Conservation (phyloP, 2,797 vertebrate genomes). For the Heteromormyrus szaboi region DNA sequence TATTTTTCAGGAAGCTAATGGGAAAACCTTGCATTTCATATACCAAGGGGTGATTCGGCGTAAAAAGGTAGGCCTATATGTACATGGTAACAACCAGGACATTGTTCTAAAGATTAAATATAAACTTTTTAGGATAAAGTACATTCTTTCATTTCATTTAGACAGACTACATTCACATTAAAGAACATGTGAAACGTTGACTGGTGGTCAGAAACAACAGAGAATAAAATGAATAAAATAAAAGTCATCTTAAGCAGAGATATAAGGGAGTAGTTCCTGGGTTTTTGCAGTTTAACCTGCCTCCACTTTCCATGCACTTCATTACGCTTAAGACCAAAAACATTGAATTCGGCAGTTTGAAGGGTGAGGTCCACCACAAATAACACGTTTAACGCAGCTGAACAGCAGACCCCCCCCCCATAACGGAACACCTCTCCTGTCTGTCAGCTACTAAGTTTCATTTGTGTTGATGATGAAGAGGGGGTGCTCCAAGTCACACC, state of each 20-base stretch:
- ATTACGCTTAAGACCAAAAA: background rate
- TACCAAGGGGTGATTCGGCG: background rate
- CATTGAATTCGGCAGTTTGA: background rate
- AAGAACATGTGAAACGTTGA: background rate
- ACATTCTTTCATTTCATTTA: background rate
- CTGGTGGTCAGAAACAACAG: background rate
- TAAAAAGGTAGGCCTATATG: background rate
- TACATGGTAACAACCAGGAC: background rate
- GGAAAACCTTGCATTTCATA: background rate
- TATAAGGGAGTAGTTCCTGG: background rate
- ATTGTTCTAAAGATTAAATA: background rate
- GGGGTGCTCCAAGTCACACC: background rate
- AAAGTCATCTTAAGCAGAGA: background rate
- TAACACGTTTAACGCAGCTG: background rate
- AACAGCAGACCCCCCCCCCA: background rate
- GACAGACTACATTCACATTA: background rate
- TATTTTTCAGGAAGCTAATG: background rate
- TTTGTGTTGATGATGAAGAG: background rate
- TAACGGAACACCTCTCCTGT: background rate
- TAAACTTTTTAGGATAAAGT: background rate
- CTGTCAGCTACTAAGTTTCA: background rate
- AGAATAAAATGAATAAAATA: background rate
- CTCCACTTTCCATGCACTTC: background rate
- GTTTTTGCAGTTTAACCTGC: background rate
- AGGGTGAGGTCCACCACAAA: background rate